Conservation (phyloP, 1,140 invertebrate species). For the Limonius californicus region DNA sequence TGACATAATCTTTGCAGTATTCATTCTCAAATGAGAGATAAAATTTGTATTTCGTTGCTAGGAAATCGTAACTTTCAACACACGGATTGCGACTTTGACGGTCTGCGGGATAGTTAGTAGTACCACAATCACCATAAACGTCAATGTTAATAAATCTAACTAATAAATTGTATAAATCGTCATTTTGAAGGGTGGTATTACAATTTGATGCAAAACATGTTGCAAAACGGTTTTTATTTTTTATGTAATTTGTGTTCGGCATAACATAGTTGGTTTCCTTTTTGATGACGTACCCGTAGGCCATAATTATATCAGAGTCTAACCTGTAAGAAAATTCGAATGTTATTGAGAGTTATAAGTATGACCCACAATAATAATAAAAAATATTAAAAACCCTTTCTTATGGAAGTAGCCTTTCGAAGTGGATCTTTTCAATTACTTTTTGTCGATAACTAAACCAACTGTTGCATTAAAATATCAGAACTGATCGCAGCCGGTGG, state of each 20-base stretch:
- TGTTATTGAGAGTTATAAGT: too few relatives aligned
- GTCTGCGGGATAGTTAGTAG: constrained; percentile 35
- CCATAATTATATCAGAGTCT: constrained; percentile 60
- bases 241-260: constrained; percentile 34
- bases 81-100: neutral
- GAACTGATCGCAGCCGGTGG: too few relatives aligned
- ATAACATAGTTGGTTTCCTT: constrained; percentile 31
- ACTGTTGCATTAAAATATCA: too few relatives aligned
- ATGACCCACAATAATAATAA: too few relatives aligned
- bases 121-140: constrained; percentile 62
- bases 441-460: too few relatives aligned
- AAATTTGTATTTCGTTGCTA: constrained; percentile 46
- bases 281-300: constrained; percentile 54
- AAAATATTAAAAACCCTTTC: too few relatives aligned
- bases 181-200: constrained; percentile 50
- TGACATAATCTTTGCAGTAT: constrained; percentile 54
- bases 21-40: constrained; percentile 64
- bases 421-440: too few relatives aligned
- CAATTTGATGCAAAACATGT: constrained; percentile 65
- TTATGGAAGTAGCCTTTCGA: too few relatives aligned
- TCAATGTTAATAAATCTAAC: constrained; percentile 57
- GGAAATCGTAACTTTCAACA: constrained; percentile 43
- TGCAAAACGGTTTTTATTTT: constrained; percentile 47
- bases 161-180: constrained; percentile 53
- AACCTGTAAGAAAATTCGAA: constrained; percentile 47